A percentile compares a stretch with the other conserved stretches of the same genome.
Conservation (phyloP, 2,113 vertebrate species). For the Penelope pileata region DNA sequence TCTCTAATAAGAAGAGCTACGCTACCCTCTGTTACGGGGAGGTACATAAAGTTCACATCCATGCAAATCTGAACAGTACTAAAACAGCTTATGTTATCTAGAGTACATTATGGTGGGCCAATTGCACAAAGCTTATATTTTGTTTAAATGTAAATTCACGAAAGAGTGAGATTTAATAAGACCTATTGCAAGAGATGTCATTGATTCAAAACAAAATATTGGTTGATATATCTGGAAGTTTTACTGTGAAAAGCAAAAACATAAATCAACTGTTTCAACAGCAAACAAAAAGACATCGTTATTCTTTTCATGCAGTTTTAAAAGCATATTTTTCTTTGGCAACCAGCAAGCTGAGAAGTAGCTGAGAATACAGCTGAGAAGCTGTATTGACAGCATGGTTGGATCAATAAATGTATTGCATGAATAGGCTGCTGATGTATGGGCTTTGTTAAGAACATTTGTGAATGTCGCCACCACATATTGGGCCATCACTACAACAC, state of each 20-base stretch:
- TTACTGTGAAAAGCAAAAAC: not conserved
- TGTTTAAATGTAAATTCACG: not conserved
- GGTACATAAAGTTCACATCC: not conserved
- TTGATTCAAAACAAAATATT: not conserved
- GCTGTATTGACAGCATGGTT: not conserved
- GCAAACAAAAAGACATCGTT: not conserved
- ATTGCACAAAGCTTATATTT: not conserved
- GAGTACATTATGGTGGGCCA: rapidly evolving
- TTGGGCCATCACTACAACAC: not conserved
- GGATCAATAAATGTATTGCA: not conserved
- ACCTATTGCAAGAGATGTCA: not conserved
- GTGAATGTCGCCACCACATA: not conserved
- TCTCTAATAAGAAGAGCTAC: not conserved
- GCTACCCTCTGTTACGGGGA: not conserved
- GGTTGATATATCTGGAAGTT: not conserved
- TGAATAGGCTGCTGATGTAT: rapidly evolving
- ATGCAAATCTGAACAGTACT: not conserved
- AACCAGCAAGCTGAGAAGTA: rapidly evolving
- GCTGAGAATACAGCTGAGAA: too few species aligned
- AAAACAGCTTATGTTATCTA: not conserved
- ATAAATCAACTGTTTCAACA: not conserved
- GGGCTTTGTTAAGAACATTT: not conserved
- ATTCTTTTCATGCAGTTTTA: not conserved
- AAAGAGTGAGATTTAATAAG: rapidly evolving
- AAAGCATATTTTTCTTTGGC: not conserved